Conservation (phyloP, 2,113 vertebrate species). For the Dipodomys ordii region DNA sequence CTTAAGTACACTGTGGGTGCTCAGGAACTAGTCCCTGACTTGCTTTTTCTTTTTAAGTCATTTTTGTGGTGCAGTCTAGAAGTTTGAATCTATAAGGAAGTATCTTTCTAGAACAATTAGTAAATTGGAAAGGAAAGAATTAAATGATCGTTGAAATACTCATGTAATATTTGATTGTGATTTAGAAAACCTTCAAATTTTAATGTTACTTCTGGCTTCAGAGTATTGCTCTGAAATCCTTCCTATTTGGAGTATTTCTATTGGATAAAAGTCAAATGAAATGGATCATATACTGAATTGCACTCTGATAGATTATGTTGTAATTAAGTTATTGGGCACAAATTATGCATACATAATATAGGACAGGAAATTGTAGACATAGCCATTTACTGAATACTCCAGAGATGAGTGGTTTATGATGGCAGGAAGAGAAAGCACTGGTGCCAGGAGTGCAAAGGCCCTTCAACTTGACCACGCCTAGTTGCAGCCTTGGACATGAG, state of each 20-base stretch:
- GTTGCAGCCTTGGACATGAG: not conserved
- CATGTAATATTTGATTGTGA: not conserved
- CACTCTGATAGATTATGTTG: not conserved
- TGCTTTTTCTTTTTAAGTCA: not conserved
- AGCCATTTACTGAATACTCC: not conserved
- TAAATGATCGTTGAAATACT: not conserved
- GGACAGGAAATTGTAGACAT: conserved; percentile 7
- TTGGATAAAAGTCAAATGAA: conserved; percentile 15
- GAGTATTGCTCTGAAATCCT: not conserved
- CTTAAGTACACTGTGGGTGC: not conserved
- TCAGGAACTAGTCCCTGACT: not conserved
- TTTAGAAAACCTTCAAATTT: not conserved
- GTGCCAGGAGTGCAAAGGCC: not conserved
- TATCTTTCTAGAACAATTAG: conserved; percentile 1
- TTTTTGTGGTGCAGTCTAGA: not conserved
- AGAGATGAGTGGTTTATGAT: not conserved
- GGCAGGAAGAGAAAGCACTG: not conserved
- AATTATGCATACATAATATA: not conserved
- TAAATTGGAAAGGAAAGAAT: not conserved
- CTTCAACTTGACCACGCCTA: not conserved
- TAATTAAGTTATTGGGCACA: not conserved
- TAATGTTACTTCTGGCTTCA: not conserved
- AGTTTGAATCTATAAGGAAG: not conserved
- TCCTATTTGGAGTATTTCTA: conserved; percentile 32
- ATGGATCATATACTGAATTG: conserved; percentile 7